Evolutionary conservation across 2,113 vertebrate genomes (phyloP).

Genomic region (Dicrurus megarhynchus): DNA sequence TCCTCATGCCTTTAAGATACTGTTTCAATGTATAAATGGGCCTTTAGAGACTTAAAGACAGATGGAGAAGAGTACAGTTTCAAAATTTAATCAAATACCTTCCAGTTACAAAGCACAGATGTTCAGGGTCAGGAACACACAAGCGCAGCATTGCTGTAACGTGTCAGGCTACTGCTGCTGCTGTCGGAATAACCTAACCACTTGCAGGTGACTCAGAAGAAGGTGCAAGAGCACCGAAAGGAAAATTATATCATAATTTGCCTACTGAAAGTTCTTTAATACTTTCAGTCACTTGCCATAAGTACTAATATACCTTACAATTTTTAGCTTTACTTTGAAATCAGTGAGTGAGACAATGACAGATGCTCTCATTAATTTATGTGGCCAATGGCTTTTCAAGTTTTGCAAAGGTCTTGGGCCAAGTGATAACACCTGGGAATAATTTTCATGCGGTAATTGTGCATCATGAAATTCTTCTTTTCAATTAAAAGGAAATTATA

Average conservation of each 20-base stretch:
- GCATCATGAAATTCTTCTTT: neutral
- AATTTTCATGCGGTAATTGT: neutral
- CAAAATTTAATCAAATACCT: conserved; percentile 47
- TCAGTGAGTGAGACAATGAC: neutral
- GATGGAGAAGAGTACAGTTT: conserved; percentile 40
- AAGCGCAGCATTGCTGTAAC: neutral
- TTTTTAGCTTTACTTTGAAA: neutral
- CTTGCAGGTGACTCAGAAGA: conserved; percentile 27
- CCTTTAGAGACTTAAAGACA: conserved; percentile 3
- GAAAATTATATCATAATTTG: neutral
- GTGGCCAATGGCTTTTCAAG: neutral
- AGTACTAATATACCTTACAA: neutral
- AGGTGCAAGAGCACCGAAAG: neutral
- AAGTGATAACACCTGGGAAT: conserved; percentile 19
- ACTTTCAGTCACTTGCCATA: neutral
- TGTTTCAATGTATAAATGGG: conserved; percentile 19
- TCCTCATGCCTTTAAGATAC: conserved; percentile 10
- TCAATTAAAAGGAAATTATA: neutral
- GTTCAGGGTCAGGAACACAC: conserved; percentile 40
- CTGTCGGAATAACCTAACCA: conserved; percentile 1
- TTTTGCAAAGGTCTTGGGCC: neutral
- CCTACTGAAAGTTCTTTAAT: neutral
- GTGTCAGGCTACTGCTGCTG: conserved; percentile 9
- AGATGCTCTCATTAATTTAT: neutral
- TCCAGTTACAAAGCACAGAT: conserved; percentile 14